phyloP scores from a whole-genome alignment of 2,797 vertebrate species.

The Manis javanica region DNA sequence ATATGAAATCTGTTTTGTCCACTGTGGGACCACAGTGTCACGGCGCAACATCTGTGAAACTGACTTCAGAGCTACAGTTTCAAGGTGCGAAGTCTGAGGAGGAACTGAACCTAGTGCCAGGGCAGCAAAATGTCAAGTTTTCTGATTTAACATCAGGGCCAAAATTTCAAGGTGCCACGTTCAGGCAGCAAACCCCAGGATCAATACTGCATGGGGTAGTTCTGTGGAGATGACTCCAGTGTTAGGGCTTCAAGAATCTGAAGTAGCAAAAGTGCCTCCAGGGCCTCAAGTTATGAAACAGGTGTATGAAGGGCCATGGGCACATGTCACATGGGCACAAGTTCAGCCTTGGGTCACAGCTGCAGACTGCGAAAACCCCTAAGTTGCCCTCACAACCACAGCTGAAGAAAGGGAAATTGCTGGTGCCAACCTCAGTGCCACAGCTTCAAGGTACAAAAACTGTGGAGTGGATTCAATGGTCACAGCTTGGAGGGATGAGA shows the following conservation, averaged over 20 bases:
- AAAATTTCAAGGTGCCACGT: slow-evolving; percentile 58
- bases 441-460: slow-evolving; percentile 13
- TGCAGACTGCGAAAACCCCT: slow-evolving; percentile 22
- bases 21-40: slow-evolving; percentile 5
- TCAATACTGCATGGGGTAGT: background rate
- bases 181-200: background rate
- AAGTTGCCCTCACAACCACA: background rate
- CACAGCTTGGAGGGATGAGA: slow-evolving; percentile 14
- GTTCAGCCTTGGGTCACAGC: background rate
- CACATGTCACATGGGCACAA: no score
- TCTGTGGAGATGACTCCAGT: background rate
- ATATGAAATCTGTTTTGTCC: slow-evolving; percentile 24
- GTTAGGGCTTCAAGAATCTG: slow-evolving; percentile 30
- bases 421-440: slow-evolving; percentile 8
- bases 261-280: background rate
- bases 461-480: background rate
- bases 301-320: background rate
- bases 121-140: slow-evolving; percentile 9
- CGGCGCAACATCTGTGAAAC: background rate
- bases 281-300: slow-evolving; percentile 31
- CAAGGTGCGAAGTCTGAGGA: slow-evolving; percentile 9
- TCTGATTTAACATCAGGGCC: background rate
- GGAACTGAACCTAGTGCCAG: background rate
- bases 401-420: slow-evolving; percentile 25
- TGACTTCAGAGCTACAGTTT: slow-evolving; percentile 3